Base-by-base conservation (phyloP, 1,140 invertebrate genomes). In the Tetramorium simillimum region DNA sequence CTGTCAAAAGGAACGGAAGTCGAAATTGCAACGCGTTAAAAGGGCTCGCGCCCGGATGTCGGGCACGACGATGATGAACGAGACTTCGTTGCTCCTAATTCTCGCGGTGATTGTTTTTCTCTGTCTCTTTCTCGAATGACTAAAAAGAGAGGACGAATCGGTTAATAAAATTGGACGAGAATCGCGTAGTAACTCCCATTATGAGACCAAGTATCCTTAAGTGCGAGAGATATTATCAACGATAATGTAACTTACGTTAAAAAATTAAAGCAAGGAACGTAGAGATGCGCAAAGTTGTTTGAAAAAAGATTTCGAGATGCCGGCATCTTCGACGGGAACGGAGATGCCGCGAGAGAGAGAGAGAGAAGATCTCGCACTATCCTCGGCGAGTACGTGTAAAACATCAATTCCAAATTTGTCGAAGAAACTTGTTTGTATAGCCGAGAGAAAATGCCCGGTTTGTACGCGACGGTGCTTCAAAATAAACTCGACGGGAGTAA, bases 1-100 rank as follows among this genome's bases (percentile, higher is more conserved):
- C 77, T 46, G 49, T 72, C 86, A 84, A 84, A 87, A 84, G 80
- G 58, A 80, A 80, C 76, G 73, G 85, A 86, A 86, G 78, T 75
- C 78, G 69, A 84, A 87, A 84, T 87, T 87, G 86, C 80, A 84
- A 87, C 67, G 80, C 86, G n/a, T 84, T 84, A 87, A 84, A 87
- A 65, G 46, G 69, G 67, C 37, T 53, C 58, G n/a, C 65, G 24
- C 28, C 85, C 84, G 85, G 63, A 78, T 65, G 82, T 78, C 43
- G 46, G 40, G 16, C 46, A 37, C 70, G 72, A 85, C 16, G 58
- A 77, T 85, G 73, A 85, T 85, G 18, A 75, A 84, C 53, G 69
- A 75, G 69, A 9, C 69, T 73, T n/a, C 24, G 53, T 43, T 60
- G 53, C n/a, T 84, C 28, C 40, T 75, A 73, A 84, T 84, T 73